Percentiles rank a stretch among this genome's conserved stretches.
phyloP scores from a whole-genome alignment of 2,888 invertebrate genomes.

The Leptopilina myrica region DNA sequence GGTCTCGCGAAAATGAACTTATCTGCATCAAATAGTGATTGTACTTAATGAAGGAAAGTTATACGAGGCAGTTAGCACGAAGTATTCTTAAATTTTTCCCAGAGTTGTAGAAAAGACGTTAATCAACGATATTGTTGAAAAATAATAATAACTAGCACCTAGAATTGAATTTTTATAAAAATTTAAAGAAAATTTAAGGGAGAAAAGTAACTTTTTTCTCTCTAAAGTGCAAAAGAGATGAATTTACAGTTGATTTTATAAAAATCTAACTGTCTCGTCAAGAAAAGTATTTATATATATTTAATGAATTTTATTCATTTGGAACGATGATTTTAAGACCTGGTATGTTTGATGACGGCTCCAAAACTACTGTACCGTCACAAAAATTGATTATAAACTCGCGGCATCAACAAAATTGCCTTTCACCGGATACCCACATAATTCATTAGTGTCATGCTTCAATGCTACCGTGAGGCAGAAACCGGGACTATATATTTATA shows the following conservation, averaged over 20 bases:
- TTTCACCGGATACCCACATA: constrained; percentile 61
- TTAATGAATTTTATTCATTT: constrained; percentile 51
- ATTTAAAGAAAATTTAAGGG: no score
- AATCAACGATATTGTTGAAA: constrained; percentile 59
- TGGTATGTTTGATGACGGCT: constrained; percentile 54
- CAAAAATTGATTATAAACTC: constrained; percentile 68
- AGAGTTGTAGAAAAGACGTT: constrained; percentile 58
- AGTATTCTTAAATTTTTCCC: constrained; percentile 64
- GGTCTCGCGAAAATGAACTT: constrained; percentile 66
- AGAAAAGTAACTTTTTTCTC: no score
- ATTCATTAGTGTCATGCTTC: constrained; percentile 68
- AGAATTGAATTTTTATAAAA: no score
- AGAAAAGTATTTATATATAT: constrained; percentile 41
- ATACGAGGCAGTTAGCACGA: constrained; percentile 59
- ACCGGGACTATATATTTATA: constrained; percentile 3
- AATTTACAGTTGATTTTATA: constrained; percentile 40
- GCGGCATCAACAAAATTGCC: constrained; percentile 60
- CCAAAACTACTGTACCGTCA: constrained; percentile 64
- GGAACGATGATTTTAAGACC: constrained; percentile 57
- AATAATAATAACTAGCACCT: no score
- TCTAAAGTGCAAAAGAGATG: constrained; percentile 29
- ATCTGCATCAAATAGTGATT: constrained; percentile 72
- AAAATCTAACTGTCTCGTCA: constrained; percentile 50
- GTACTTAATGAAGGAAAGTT: constrained; percentile 69
- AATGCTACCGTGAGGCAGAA: constrained; percentile 52